Percentiles rank a stretch among this genome's conserved stretches.
Evolutionary conservation across 2,888 invertebrate species (phyloP).

Genomic region (Cosmia pyralina): DNA sequence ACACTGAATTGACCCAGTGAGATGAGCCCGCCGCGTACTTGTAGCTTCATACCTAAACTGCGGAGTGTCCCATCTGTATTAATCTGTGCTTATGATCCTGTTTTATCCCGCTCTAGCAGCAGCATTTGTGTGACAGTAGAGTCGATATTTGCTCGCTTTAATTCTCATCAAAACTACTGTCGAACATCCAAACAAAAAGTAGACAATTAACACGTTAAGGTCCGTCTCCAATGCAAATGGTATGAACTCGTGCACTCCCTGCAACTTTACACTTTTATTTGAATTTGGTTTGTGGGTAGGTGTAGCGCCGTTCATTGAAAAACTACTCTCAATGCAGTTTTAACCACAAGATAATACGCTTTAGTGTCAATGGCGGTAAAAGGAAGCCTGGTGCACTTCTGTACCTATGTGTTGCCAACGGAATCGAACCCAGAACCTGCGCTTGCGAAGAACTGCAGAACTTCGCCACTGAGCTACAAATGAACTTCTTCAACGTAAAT

Average conservation of each 20-base stretch:
- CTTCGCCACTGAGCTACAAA: neutral
- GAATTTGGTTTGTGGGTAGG: neutral
- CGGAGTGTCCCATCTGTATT: too few relatives aligned
- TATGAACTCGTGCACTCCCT: neutral
- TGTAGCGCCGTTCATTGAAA: neutral
- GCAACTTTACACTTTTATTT: neutral
- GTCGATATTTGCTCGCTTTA: neutral
- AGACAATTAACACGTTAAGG: too few relatives aligned
- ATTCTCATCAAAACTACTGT: neutral
- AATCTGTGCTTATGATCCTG: too few relatives aligned
- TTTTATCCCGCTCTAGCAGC: slow-evolving; percentile 2
- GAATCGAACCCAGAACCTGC: neutral
- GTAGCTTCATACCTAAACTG: too few relatives aligned
- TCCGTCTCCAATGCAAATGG: neutral
- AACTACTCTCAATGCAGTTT: neutral
- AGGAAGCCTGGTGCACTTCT: neutral
- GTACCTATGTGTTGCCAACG: neutral
- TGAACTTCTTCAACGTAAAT: neutral
- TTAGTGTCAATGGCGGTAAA: neutral
- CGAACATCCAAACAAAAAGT: neutral
- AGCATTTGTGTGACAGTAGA: neutral
- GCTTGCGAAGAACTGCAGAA: neutral
- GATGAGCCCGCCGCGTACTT: too few relatives aligned
- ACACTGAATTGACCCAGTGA: too few relatives aligned
- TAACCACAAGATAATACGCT: neutral